These are phyloP conservation scores for Miichthys miiuy DNA, from an alignment of 2,797 vertebrate genomes.

Conservation along the genomic window DNA sequence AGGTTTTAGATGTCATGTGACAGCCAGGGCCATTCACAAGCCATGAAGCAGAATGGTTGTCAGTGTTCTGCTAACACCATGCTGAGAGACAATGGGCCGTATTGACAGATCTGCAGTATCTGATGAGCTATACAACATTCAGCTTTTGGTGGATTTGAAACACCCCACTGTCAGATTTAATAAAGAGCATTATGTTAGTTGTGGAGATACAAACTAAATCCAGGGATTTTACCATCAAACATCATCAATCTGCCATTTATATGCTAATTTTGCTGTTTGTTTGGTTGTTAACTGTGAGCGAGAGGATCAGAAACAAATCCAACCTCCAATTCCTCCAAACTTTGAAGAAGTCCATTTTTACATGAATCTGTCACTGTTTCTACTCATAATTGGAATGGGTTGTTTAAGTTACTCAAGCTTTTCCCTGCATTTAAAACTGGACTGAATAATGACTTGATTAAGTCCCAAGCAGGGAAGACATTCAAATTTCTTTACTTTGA, in stretches of 20 bases:
- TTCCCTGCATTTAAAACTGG: background rate
- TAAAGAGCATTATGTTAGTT: constrained; percentile 28
- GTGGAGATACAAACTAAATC: constrained; percentile 10
- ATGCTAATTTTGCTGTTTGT: constrained; percentile 34
- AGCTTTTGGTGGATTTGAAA: constrained; percentile 25
- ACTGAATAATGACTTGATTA: background rate
- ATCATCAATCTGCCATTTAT: constrained; percentile 31
- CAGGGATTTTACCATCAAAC: background rate
- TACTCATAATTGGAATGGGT: background rate
- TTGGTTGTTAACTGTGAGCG: background rate
- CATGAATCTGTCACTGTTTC: background rate
- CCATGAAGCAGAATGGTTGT: background rate
- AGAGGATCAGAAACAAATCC: background rate
- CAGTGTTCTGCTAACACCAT: background rate
- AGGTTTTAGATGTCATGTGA: constrained; percentile 9
- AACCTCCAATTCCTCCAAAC: background rate
- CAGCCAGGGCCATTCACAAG: constrained; percentile 1
- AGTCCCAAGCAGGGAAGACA: background rate
- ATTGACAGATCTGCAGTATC: constrained; percentile 16
- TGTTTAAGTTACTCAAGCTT: background rate
- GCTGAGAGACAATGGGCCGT: constrained; percentile 5
- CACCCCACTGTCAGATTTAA: constrained; percentile 46
- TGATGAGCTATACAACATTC: constrained; percentile 16
- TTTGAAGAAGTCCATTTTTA: background rate
- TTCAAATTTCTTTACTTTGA: background rate